Base-by-base conservation (phyloP, 1,140 invertebrate genomes). In the Reticulitermes speratus region DNA sequence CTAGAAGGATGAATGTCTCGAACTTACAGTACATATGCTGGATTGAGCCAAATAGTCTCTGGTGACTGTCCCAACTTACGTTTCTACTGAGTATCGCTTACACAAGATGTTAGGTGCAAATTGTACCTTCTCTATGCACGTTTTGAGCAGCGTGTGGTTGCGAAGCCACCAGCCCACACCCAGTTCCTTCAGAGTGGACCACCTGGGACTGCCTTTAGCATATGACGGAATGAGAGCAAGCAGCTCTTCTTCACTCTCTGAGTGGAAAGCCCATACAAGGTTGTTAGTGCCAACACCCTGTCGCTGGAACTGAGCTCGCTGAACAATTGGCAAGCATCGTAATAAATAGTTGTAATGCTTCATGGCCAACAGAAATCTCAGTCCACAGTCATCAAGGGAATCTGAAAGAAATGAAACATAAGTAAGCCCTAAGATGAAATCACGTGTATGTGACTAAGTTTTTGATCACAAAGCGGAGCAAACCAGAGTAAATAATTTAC, bases 191-290 rank as follows among this genome's bases (percentile, higher is more conserved):
- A 99, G 91, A 75, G 97, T 96, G n/a, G 93, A 92, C 99, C 99
- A 99, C 38, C 95, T 97, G 0, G 96, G 94, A 88, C 95, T 95
- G 87, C 94, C 95, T 90, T 97, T 97, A 0, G 95, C 93, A 90
- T 97, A 96, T 32, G 95, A 96, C 0, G 98, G 98, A 88, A 99
- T 96, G 30, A 99, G 91, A 86, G 96, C 95, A 3, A 99, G 91
- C 52, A 99, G 91, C 91, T 99, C 99, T 89, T 99, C 98, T 91
- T 99, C 97, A 48, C 97, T 97, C 91, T 99, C 99, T 0, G 98
- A 99, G 92, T 99, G 99, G 91, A 98, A 99, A 2, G 98, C 99
- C 99, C 99, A 99, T 19, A 99, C 98, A 23, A 99, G 93, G 91
- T 99, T 98, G 86, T 97, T 96, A 2, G 97, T 96, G 12, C 96